Evolutionary conservation across 2,113 vertebrate genomes (phyloP).

Genomic region (Microcebus ravelobensis): DNA sequence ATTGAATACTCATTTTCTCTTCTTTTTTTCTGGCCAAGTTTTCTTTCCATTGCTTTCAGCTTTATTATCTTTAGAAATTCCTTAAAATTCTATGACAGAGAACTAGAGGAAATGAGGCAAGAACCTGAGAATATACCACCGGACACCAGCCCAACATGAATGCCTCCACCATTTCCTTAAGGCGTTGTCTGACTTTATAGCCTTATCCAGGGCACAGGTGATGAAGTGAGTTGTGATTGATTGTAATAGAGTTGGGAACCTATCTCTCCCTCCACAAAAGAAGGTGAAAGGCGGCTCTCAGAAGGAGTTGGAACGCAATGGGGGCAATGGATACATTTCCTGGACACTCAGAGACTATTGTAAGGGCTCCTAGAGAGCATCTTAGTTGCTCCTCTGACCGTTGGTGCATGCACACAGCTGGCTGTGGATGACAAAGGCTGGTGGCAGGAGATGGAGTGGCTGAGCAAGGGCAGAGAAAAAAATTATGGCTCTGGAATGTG

Average conservation of each 20-base stretch:
- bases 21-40: slow-evolving; percentile 46
- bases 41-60: slow-evolving; percentile 58
- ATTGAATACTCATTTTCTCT: slow-evolving; percentile 61
- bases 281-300: not conserved
- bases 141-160: slow-evolving; percentile 21
- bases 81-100: slow-evolving; percentile 47
- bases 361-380: not conserved
- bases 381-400: not conserved
- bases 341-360: fast-evolving
- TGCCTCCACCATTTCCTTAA: slow-evolving; percentile 1
- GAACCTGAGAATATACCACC: not conserved
- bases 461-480: not conserved
- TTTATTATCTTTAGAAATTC: slow-evolving; percentile 68
- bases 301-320: not conserved
- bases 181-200: slow-evolving; percentile 22
- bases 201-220: not conserved
- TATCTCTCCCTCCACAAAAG: not conserved
- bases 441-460: not conserved
- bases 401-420: not conserved
- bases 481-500: not conserved
- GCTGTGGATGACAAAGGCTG: not conserved
- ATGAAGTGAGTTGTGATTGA: slow-evolving; percentile 23
- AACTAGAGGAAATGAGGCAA: slow-evolving; percentile 58
- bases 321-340: not conserved
- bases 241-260: not conserved